phyloP scores from a whole-genome alignment of 1,140 invertebrate genomes.

The Dryas iulia region DNA sequence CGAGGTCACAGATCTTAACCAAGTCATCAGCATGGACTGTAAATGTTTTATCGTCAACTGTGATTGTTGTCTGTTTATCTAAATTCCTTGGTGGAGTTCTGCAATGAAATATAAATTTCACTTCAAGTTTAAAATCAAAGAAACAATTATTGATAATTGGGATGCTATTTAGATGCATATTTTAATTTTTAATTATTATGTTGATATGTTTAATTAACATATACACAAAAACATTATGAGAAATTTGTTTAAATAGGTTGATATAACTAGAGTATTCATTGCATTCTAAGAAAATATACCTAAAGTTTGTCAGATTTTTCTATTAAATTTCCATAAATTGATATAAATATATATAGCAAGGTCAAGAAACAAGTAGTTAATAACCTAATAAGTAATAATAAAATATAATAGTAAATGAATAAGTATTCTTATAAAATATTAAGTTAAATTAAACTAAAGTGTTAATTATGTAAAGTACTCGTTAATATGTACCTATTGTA shows the following conservation, averaged over 20 bases:
- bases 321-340: not conserved
- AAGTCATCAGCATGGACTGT: slow-evolving; percentile 95
- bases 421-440: not conserved
- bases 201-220: no score
- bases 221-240: no score
- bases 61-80: slow-evolving; percentile 92
- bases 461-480: not conserved
- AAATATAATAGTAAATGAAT: not conserved
- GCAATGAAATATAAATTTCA: no score
- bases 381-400: not conserved
- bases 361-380: not conserved
- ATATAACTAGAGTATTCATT: not conserved
- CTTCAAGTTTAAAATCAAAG: no score
- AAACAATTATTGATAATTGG: no score
- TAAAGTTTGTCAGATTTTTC: not conserved
- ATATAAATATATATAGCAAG: not conserved
- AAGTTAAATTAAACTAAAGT: not conserved
- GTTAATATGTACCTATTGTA: not conserved
- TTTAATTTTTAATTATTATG: no score
- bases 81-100: slow-evolving; percentile 90
- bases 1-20: slow-evolving; percentile 93
- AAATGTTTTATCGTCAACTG: slow-evolving; percentile 91
- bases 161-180: no score
- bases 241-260: no score
- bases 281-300: not conserved